Evolutionary conservation across 2,113 vertebrate genomes (phyloP).

Genomic region (Nothocercus nigrocapillus): DNA sequence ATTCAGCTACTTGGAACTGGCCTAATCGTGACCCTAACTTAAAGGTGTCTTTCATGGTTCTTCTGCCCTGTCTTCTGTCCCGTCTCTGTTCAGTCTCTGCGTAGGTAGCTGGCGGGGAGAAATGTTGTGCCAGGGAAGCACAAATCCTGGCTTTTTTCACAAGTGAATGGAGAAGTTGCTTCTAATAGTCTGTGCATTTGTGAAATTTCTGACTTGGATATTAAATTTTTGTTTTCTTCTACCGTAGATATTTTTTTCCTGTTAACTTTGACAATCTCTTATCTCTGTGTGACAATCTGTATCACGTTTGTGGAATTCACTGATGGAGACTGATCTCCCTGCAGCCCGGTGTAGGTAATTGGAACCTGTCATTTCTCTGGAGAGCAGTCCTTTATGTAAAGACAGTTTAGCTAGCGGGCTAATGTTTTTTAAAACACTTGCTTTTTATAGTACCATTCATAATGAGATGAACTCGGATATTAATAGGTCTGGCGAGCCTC

Average conservation of each 20-base stretch:
- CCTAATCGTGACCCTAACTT: not conserved
- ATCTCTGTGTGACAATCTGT: not conserved
- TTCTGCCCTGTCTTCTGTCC: constrained; percentile 14
- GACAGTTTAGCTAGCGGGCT: constrained; percentile 24
- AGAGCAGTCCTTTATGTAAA: constrained; percentile 33
- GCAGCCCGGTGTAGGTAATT: constrained; percentile 17
- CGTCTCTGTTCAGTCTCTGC: not conserved
- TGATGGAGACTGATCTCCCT: not conserved
- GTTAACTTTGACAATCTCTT: not conserved
- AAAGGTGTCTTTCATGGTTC: not conserved
- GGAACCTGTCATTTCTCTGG: constrained; percentile 48
- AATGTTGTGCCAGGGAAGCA: not conserved
- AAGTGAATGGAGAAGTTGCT: not conserved
- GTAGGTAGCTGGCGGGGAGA: not conserved
- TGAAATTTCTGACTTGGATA: not conserved
- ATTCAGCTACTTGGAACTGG: not conserved
- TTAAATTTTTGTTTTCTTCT: not conserved
- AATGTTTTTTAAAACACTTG: constrained; percentile 2
- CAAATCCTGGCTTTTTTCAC: constrained; percentile 4
- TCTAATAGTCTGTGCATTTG: not conserved
- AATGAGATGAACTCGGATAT: not conserved
- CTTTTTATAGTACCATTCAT: constrained; percentile 14
- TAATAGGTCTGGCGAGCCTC: not conserved
- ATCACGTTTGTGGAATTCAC: not conserved
- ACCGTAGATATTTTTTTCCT: not conserved